A percentile compares a stretch with the other conserved stretches of the same genome.
Evolutionary conservation across 1,140 invertebrate species (phyloP).

Genomic region (Drosophila sp.): DNA sequence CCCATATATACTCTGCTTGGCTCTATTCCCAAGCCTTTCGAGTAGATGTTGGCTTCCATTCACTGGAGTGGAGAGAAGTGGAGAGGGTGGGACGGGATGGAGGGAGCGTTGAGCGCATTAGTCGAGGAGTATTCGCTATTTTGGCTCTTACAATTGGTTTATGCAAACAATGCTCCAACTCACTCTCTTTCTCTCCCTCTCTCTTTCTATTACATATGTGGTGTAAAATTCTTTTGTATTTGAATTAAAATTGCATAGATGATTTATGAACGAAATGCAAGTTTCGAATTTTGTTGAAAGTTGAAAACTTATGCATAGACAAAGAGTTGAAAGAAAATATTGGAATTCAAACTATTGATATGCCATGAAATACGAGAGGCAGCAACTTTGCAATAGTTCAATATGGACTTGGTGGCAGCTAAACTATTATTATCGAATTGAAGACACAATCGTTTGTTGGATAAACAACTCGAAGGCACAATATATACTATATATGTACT

Average conservation of each 20-base stretch:
- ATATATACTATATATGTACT: neutral
- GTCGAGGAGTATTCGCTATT: conserved; percentile 70
- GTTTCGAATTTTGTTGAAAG: conserved; percentile 52
- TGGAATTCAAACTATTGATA: conserved; percentile 45
- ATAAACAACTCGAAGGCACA: conserved; percentile 37
- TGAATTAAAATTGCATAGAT: conserved; percentile 78
- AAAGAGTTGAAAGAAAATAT: conserved; percentile 24
- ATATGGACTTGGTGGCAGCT: conserved; percentile 57
- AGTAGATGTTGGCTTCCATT: conserved; percentile 64
- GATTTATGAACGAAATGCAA: conserved; percentile 66
- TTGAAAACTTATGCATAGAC: conserved; percentile 70
- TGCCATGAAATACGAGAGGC: neutral
- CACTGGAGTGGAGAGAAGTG: neutral
- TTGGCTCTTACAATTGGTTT: conserved; percentile 77
- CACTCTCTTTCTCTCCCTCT: neutral
- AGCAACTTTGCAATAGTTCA: conserved; percentile 16
- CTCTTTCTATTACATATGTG: conserved; percentile 36
- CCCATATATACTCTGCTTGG: conserved; percentile 41
- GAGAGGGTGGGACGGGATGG: conserved; percentile 36
- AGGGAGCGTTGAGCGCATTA: conserved; percentile 74
- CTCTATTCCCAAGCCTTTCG: conserved; percentile 72
- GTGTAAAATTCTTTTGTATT: conserved; percentile 71
- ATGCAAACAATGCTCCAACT: conserved; percentile 66
- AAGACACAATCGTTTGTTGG: conserved; percentile 20
- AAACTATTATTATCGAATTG: conserved; percentile 43